These are phyloP conservation scores for Rhyacophila brunnea DNA, from an alignment of 1,140 invertebrate species.

Conservation along the genomic window DNA sequence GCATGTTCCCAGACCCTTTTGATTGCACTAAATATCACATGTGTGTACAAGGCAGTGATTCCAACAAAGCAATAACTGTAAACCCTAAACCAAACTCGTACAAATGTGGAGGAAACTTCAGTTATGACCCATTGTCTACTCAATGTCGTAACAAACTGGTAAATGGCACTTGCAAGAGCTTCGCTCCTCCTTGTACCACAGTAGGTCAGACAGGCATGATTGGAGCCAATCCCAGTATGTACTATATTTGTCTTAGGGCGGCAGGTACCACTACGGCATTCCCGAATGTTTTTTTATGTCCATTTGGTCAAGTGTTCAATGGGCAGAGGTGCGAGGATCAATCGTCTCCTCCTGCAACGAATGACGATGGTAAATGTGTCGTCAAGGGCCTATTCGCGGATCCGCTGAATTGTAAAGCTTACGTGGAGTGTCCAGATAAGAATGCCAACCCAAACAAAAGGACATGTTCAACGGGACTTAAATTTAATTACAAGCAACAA, in stretches of 20 bases:
- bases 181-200: slow-evolving; percentile 33
- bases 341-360: background rate
- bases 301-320: background rate
- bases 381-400: slow-evolving; percentile 1
- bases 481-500: slow-evolving; percentile 1
- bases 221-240: slow-evolving; percentile 42
- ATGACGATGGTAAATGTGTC: background rate
- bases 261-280: background rate
- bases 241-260: slow-evolving; percentile 42
- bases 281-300: slow-evolving; percentile 15
- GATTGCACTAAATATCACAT: slow-evolving; percentile 47
- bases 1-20: slow-evolving; percentile 47
- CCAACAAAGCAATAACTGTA: background rate
- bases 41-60: slow-evolving; percentile 38
- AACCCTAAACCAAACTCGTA: background rate
- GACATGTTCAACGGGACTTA: background rate
- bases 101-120: background rate
- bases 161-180: background rate
- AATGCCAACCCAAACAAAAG: background rate
- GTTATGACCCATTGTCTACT: slow-evolving; percentile 13
- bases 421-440: background rate
- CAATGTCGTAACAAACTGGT: slow-evolving; percentile 9
- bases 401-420: background rate
- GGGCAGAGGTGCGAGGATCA: slow-evolving; percentile 10
- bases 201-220: slow-evolving; percentile 41